Evolutionary conservation across 2,888 invertebrate genomes (phyloP), one percentile per base, ranked within the genome.

Genomic region (Maniola hyperantus): DNA sequence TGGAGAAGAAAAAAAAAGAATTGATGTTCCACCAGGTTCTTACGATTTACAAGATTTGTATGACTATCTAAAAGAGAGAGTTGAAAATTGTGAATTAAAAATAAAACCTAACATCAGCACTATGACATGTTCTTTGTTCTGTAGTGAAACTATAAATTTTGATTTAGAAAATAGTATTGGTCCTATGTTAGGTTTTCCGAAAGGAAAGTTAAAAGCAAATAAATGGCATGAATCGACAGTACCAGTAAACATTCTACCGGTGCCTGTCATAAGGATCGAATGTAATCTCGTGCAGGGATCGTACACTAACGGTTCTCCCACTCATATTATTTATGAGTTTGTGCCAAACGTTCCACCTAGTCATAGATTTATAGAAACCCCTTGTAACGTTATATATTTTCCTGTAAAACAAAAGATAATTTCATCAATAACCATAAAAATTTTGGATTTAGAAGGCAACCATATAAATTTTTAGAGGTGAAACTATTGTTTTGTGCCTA

Each of bases 21-120:
- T 42, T 42, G 5, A 11, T 42, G 11, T 42, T 42, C 42, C 13
- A 42, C 42, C 42, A 42, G 50, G 50, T 50, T 6, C 50, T 50
- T 50, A 50, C 8, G 50, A 50, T 50, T 50, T 50, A 20, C 50
- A 50, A 18, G 50, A 50, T 50, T 50, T 50, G 50, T 50, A 50
- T 50, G 50, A 50, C 18, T 50, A 50, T 20, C 50, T 50, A 50
- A 48, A 48, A 48, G 15, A 15, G 48, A 18, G 15, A 15, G 15
- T 48, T 48, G 48, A 15, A 48, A 15, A 48, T 48, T 48, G 48
- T 48, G 48, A 48, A 48, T 48, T 15, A 48, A 6, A 36, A 36
- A 36, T 36, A 36, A 36, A 36, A 36, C 8, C 36, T 36, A 36
- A 36, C 36, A 36, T 36, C 36, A 36, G 8, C 36, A 36, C 7